Percentiles rank a stretch among this genome's conserved stretches.
Conservation (phyloP, 2,888 invertebrate genomes). For the Agonopterix subpropinquella region DNA sequence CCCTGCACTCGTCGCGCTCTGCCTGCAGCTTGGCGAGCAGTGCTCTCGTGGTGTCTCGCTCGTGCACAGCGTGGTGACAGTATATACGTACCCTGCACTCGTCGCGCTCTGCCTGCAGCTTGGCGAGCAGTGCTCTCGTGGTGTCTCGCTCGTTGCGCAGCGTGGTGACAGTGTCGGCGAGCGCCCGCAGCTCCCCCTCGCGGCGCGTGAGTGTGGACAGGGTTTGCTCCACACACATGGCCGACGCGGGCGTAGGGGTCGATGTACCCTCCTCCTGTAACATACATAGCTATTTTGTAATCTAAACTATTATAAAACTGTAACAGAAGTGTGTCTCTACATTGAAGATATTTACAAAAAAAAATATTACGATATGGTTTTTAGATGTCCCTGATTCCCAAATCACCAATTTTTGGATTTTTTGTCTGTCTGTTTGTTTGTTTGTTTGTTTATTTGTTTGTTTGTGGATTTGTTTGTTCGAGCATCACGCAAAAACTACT, state of each 20-base stretch:
- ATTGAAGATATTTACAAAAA: no score
- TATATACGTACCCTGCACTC: conserved; percentile 30
- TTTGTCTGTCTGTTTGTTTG: no score
- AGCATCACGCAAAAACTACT: no score
- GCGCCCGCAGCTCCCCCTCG: conserved; percentile 41
- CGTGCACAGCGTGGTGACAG: conserved; percentile 10
- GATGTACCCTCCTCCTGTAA: conserved; percentile 25
- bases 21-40: conserved; percentile 32
- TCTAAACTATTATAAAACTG: no score
- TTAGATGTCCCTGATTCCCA: no score
- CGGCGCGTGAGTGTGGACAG: conserved; percentile 39
- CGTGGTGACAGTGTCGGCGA: conserved; percentile 19
- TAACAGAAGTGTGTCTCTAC: no score
- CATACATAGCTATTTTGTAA: not conserved
- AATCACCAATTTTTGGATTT: no score
- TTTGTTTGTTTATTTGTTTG: no score
- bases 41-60: conserved; percentile 22
- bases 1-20: conserved; percentile 36
- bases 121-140: conserved; percentile 26
- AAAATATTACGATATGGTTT: no score
- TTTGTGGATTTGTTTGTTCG: no score
- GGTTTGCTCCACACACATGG: conserved; percentile 35
- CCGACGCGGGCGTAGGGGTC: conserved; percentile 16
- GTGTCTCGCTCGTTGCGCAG: conserved; percentile 28
- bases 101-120: conserved; percentile 31